Conservation (phyloP, 1,140 invertebrate genomes). For the Heliconius eleuchia region DNA sequence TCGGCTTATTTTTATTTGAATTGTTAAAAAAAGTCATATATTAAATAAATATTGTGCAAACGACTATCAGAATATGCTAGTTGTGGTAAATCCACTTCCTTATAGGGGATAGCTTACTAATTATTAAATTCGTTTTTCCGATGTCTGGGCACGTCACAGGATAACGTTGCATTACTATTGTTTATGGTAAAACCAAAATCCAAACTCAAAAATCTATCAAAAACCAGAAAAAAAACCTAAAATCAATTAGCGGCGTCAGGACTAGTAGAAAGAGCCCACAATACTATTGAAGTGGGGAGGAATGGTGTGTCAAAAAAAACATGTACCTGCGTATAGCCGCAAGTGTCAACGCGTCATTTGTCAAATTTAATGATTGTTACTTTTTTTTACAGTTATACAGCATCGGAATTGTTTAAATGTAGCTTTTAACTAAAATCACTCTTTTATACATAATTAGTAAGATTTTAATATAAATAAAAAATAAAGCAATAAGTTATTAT, state of each 20-base stretch:
- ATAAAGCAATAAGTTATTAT: no score
- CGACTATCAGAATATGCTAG: no score
- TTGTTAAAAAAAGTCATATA: no score
- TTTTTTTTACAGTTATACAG: slow-evolving; percentile 12
- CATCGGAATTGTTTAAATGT: neutral
- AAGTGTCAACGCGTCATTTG: slow-evolving; percentile 46
- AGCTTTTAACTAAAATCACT: neutral
- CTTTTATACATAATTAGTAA: neutral
- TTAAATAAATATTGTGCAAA: no score
- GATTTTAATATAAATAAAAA: neutral
- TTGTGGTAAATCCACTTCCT: no score
- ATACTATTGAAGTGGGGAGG: slow-evolving; percentile 7
- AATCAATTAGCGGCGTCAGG: slow-evolving; percentile 31
- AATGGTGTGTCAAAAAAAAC: slow-evolving; percentile 20
- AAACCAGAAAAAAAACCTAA: neutral
- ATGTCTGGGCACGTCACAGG: no score
- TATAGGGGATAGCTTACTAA: no score
- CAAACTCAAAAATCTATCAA: no score
- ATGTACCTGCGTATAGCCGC: slow-evolving; percentile 37
- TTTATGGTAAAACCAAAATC: no score
- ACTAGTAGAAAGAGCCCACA: neutral
- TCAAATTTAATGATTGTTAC: slow-evolving; percentile 28
- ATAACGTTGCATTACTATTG: no score
- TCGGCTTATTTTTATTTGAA: no score
- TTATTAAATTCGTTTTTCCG: no score